These are phyloP conservation scores for Masticophis lateralis DNA, from an alignment of 2,797 vertebrate species.

Conservation along the genomic window DNA sequence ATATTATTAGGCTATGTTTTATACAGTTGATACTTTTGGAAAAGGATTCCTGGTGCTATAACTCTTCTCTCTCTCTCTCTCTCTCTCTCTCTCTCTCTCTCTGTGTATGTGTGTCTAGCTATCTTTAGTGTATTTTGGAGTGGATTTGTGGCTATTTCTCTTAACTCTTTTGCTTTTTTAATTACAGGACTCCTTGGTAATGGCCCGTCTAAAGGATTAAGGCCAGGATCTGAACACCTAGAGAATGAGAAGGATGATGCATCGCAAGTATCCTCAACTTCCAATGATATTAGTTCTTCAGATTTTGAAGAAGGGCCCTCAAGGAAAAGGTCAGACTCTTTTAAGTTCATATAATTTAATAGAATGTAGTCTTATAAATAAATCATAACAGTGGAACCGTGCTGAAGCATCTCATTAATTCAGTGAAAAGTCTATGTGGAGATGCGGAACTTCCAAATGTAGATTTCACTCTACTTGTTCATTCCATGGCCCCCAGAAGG, in stretches of 20 bases:
- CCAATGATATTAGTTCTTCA: constrained; percentile 85
- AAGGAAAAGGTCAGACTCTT: constrained; percentile 87
- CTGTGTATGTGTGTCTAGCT: neutral
- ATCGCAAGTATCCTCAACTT: constrained; percentile 82
- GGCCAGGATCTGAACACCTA: constrained; percentile 77
- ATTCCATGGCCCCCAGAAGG: neutral
- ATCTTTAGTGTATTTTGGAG: neutral
- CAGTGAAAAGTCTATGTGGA: neutral
- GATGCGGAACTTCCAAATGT: neutral
- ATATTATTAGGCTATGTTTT: neutral
- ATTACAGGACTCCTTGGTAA: constrained; percentile 86
- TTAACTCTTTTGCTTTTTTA: constrained; percentile 50
- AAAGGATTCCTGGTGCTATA: neutral
- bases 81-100: no score
- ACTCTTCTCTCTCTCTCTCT: neutral
- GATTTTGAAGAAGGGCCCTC: constrained; percentile 90
- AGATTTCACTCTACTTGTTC: neutral
- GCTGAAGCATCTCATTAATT: neutral
- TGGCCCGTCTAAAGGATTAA: constrained; percentile 88
- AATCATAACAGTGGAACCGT: neutral
- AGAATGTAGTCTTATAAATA: neutral
- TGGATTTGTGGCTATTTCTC: neutral
- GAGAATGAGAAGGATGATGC: constrained; percentile 89
- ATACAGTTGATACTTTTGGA: neutral
- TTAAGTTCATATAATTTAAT: neutral